These are phyloP conservation scores for Tenualosa thibaudeaui DNA, from an alignment of 2,797 vertebrate genomes.

Conservation along the genomic window DNA sequence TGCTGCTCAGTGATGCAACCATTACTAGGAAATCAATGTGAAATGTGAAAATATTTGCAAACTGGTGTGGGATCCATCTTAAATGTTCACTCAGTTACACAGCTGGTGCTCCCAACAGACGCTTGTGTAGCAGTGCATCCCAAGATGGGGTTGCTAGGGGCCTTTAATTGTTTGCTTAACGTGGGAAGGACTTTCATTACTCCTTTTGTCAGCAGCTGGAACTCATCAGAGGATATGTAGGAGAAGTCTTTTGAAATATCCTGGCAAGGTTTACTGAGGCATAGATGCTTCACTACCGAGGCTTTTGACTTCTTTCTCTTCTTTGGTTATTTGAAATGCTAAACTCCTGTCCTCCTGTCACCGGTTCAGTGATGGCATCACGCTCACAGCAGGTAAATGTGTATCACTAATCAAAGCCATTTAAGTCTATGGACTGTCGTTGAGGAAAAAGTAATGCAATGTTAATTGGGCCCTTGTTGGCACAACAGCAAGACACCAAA, in stretches of 20 bases:
- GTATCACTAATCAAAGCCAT: background rate
- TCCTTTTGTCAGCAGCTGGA: background rate
- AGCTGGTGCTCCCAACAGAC: background rate
- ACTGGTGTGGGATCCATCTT: too few relatives aligned
- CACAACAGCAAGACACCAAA: background rate
- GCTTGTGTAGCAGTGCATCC: background rate
- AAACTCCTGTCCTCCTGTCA: background rate
- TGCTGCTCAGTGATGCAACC: background rate
- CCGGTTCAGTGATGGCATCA: background rate
- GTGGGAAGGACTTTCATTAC: background rate
- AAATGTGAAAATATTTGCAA: background rate
- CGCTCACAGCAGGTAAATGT: background rate
- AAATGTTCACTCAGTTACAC: too few relatives aligned
- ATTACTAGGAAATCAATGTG: background rate
- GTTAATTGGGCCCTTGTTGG: background rate
- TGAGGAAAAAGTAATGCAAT: background rate
- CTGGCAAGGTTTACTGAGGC: background rate
- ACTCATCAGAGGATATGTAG: background rate
- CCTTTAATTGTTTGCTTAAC: background rate
- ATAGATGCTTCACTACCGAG: background rate
- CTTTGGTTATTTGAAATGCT: background rate
- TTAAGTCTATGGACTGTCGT: background rate
- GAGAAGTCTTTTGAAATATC: background rate
- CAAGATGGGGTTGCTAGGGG: background rate
- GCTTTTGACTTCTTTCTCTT: background rate